Evolutionary conservation across 1,140 invertebrate genomes (phyloP), one percentile per base, ranked within the genome.

Genomic region (Pemphigus obesinymphae): DNA sequence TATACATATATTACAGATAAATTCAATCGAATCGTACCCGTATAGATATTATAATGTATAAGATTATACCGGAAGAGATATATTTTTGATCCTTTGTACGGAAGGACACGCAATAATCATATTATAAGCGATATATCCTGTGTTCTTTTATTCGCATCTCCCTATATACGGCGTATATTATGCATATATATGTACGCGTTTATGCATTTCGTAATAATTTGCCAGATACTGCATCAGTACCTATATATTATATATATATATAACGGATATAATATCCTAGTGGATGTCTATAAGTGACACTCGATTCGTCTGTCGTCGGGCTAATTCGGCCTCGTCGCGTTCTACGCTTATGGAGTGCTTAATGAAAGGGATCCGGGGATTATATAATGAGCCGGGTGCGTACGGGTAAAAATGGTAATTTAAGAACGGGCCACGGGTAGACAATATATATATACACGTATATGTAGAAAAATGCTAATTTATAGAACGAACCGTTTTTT

Each of bases 321-420:
- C 53, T 78, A 78, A 78, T 78, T 78, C 34, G 53, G 53, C 29
- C 26, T 17, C 20, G 20, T 13, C 20, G 4, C 63, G 63, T 37
- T 37, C 10, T 37, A 11, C 17, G 7, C 13, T 11, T 15, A 13
- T 23, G n/a, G 34, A 58, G 75, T 61, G 75, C 61, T 40, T 78
- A 78, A 78, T 61, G 75, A 78, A 61, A 78, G 75, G 53, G 75
- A 78, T 78, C 75, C n/a, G 15, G 53, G 75, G 75, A 78, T 78
- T 78, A 78, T 68, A 37, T 78, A 78, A 58, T 61, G 75, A 78
- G 75, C 75, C 75, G 75, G 75, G 75, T 78, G n/a, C n/a, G 75
- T 78, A 37, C 23, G 53, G 68, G 68, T 72, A 31, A 78, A 78
- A 78, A 78, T 78, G 75, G 75, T 78, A 78, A 78, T 78, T 78